Evolutionary conservation across 2,888 invertebrate species (phyloP).

Genomic region (Shargacucullia verbasci): DNA sequence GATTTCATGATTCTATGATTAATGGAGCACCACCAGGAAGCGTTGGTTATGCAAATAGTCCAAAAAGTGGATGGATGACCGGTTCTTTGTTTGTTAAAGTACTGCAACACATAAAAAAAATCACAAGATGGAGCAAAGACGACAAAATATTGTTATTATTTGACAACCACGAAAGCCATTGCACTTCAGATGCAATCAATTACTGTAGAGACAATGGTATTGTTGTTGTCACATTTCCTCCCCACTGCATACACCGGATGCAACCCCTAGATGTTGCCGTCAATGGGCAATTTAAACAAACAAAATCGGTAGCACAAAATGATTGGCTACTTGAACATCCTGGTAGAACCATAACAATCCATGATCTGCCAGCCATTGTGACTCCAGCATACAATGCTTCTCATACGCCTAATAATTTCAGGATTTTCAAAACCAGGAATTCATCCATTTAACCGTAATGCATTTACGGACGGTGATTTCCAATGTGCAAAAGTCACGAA

Average conservation of each 20-base stretch:
- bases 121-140: conserved; percentile 47
- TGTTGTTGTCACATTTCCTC: conserved; percentile 30
- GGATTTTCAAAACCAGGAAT: not conserved
- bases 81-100: conserved; percentile 57
- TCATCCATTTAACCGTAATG: not conserved
- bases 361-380: conserved; percentile 35
- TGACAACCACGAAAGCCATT: conserved; percentile 42
- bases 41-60: conserved; percentile 56
- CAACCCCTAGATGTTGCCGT: no score
- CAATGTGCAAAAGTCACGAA: not conserved
- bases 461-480: no score
- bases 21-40: conserved; percentile 27
- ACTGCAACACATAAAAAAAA: conserved; percentile 38
- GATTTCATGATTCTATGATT: conserved; percentile 1
- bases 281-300: no score
- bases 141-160: conserved; percentile 29
- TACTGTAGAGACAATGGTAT: conserved; percentile 26
- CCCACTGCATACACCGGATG: conserved; percentile 29
- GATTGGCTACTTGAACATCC: no score
- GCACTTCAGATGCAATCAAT: conserved; percentile 35
- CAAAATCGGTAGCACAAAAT: no score
- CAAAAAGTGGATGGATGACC: conserved; percentile 61
- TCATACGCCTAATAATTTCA: conserved; percentile 3
- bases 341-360: no score
- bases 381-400: conserved; percentile 37